phyloP scores from a whole-genome alignment of 2,888 invertebrate genomes.

The Operophtera brumata region DNA sequence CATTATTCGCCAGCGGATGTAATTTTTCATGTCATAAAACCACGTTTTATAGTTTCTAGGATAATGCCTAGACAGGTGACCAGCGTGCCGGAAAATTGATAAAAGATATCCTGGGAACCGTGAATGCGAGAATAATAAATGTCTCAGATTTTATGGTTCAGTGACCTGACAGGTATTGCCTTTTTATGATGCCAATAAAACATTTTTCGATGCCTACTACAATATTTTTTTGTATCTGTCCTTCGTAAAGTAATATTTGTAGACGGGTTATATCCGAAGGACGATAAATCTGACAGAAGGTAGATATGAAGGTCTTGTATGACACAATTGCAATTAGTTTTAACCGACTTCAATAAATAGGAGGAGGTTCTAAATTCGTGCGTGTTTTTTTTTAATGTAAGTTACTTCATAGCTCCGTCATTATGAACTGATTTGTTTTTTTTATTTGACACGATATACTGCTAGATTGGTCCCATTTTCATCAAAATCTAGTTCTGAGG shows the following conservation, averaged over 20 bases:
- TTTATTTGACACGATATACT: no score
- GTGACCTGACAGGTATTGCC: conserved; percentile 27
- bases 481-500: no score
- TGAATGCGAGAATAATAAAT: conserved; percentile 30
- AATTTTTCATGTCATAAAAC: conserved; percentile 20
- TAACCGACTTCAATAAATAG: no score
- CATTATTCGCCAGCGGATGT: not conserved
- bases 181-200: conserved; percentile 25
- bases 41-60: conserved; percentile 13
- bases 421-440: no score
- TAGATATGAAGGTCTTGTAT: no score
- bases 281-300: not conserved
- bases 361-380: no score
- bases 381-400: no score
- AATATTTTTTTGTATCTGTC: conserved; percentile 8
- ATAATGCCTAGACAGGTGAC: conserved; percentile 14
- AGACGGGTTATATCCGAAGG: not conserved
- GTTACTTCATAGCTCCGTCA: no score
- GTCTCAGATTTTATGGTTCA: conserved; percentile 26
- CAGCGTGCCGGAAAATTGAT: conserved; percentile 20
- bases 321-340: no score
- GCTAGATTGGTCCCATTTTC: no score
- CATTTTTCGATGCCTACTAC: conserved; percentile 17
- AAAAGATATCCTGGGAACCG: conserved; percentile 21
- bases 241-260: not conserved